Base-by-base conservation (phyloP, 1,140 invertebrate species). In the Plectrocnemia conspersa region DNA sequence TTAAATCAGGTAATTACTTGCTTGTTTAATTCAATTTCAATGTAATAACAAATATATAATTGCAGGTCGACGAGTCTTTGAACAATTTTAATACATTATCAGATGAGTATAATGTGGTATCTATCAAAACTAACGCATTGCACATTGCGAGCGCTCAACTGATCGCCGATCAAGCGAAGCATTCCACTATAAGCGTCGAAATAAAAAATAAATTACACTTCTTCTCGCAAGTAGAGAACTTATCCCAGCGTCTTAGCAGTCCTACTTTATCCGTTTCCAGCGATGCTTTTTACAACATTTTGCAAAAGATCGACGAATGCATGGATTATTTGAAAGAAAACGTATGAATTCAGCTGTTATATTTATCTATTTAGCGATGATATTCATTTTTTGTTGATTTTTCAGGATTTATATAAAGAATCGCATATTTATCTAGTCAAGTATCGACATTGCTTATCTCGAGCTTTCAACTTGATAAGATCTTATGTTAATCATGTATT, bases 91-190 rank as follows among this genome's bases (percentile, higher is more conserved):
- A 79, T 10, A 77, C 79, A 18, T 68, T 97, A 1, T 81, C 82
- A 33, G 77, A 83, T 52, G 84, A 93, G 65, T 94, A 93, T 67
- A 78, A 84, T 49, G 79, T 86, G 63, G 92, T 95, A 1, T 90
- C 90, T 1, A 82, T 85, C 49, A 96, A 94, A 76, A 96, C 92
- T 1, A 92, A 88, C 67, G 87, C 89, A 2, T 71, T 97, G 2
- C 91, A 96, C 67, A 82, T 83, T 56, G 88, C 89, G 35, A 96
- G 92, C 71, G 90, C 95, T 66, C 85, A 94, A 66, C 71, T 96
- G 7, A 80, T 94, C 29, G 83, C 84, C 2, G 89, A 96, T 69
- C 91, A 97, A 77, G 85, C 82, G 44, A 83, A 85, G 59, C 73
- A 97, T 2, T 87, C 88, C 63, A 77, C 79, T 47, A 82, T 88